Base-by-base conservation (phyloP, 2,888 invertebrate species). In the Ormyrus pomaceus region DNA sequence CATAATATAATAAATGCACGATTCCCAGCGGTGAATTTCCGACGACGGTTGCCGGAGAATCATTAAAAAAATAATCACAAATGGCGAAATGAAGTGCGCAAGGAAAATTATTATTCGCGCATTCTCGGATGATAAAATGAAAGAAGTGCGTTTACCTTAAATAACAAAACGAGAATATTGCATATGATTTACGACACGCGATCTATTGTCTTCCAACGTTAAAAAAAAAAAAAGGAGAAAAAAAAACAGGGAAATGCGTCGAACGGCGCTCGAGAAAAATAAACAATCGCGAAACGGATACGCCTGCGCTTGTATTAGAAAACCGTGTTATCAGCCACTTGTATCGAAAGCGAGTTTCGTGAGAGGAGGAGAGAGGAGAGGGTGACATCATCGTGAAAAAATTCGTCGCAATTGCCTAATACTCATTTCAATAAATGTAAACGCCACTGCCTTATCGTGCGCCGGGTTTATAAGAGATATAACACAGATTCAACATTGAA, bases 321-420 rank as follows among this genome's bases (percentile, higher is more conserved):
- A 58, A 19, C 34, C 5, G 53, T 53, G 51, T 74, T 79, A 74
- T 79, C 64, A 46, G 58, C 10, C 46, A 34, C 46, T 34, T 34
- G 6, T 68, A 61, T 48, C 56, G 56, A 45, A 72, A 66, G 68
- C 34, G 48, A 62, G 64, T 69, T 79, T 68, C 11, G 19, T 51
- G 45, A 19, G 55, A 45, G 34, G 6, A 5, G 34, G 1, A 9
- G 19, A 19, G 19, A 19, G 19, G 19, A 7, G 6, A 7, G 6
- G 55, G 2, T 80, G 80, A 77, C 68, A 61, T 73, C 72, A 77
- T 53, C 55, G n/a, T 5, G 48, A 59, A 80, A 80, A 80, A 77
- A 73, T 77, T 73, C 62, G 73, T 73, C 78, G 72, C 73, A 62
- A 51, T 79, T 73, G 66, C 73, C 50, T 61, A 73, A 74, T 64